These are phyloP conservation scores for Thera britannica DNA, from an alignment of 2,888 invertebrate genomes.

Conservation along the genomic window DNA sequence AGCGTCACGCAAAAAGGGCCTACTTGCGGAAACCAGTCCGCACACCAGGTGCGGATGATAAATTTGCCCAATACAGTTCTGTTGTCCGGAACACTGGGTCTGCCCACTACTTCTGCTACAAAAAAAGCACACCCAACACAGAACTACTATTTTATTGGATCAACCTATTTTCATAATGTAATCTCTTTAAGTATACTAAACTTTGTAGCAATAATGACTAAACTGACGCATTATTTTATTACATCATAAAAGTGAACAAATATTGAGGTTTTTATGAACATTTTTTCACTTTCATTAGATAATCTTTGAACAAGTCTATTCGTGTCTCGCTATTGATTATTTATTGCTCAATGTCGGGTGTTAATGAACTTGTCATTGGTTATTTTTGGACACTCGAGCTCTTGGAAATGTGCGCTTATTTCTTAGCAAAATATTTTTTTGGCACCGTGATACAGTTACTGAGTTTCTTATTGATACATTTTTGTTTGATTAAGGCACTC, in stretches of 20 bases:
- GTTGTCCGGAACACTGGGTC: too few species aligned
- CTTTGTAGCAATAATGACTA: neutral
- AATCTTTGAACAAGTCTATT: constrained; percentile 24
- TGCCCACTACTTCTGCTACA: too few species aligned
- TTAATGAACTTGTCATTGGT: constrained; percentile 28
- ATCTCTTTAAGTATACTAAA: neutral
- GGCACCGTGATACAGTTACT: constrained; percentile 1
- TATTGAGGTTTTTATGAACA: neutral
- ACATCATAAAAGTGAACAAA: neutral
- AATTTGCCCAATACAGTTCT: too few species aligned
- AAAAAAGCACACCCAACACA: too few species aligned
- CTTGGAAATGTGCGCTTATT: constrained; percentile 16
- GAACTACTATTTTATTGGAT: too few species aligned
- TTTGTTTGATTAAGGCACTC: too few species aligned
- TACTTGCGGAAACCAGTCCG: too few species aligned
- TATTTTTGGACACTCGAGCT: constrained; percentile 16
- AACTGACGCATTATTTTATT: neutral
- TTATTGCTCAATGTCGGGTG: constrained; percentile 21
- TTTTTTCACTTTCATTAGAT: constrained; percentile 1
- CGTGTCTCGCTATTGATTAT: constrained; percentile 26
- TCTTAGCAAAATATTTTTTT: constrained; percentile 8
- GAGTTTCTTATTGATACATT: neutral
- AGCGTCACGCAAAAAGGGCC: too few species aligned
- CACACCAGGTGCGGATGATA: too few species aligned
- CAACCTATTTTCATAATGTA: neutral